These are phyloP conservation scores for Caranx ignobilis DNA, from an alignment of 2,113 vertebrate genomes.

Conservation along the genomic window DNA sequence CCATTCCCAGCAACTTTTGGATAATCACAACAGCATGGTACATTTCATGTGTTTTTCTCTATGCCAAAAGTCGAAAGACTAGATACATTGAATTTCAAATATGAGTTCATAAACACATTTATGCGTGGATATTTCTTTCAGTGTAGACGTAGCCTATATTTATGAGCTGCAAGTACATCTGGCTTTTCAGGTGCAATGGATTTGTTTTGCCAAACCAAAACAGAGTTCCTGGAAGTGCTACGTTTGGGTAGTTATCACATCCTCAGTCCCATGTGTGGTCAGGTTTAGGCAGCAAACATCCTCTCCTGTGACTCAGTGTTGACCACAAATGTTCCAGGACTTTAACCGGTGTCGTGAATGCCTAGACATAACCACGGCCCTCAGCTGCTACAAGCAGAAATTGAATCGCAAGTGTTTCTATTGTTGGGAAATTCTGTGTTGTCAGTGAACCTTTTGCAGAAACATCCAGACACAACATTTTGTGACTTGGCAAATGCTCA, in stretches of 20 bases:
- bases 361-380: not conserved
- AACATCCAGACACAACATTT: not conserved
- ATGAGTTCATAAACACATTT: not conserved
- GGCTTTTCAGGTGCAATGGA: not conserved
- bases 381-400: not conserved
- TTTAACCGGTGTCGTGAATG: not conserved
- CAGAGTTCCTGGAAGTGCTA: constrained; percentile 4
- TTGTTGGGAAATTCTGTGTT: not conserved
- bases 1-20: not conserved
- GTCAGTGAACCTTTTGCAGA: constrained; percentile 5
- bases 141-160: not conserved
- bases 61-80: too few species aligned
- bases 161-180: not conserved
- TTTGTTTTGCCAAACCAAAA: constrained; percentile 6
- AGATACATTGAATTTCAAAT: not conserved
- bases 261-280: not conserved
- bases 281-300: constrained; percentile 5
- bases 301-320: constrained; percentile 7
- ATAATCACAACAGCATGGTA: not conserved
- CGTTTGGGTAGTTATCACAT: not conserved
- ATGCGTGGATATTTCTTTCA: constrained; percentile 6
- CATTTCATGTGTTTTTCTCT: not conserved
- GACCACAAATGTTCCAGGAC: not conserved
- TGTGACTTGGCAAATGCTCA: not conserved
- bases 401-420: not conserved